Percentiles rank a stretch among this genome's conserved stretches.
These are phyloP conservation scores for Drosophila sproati DNA, from an alignment of 1,140 invertebrate genomes.

Conservation along the genomic window DNA sequence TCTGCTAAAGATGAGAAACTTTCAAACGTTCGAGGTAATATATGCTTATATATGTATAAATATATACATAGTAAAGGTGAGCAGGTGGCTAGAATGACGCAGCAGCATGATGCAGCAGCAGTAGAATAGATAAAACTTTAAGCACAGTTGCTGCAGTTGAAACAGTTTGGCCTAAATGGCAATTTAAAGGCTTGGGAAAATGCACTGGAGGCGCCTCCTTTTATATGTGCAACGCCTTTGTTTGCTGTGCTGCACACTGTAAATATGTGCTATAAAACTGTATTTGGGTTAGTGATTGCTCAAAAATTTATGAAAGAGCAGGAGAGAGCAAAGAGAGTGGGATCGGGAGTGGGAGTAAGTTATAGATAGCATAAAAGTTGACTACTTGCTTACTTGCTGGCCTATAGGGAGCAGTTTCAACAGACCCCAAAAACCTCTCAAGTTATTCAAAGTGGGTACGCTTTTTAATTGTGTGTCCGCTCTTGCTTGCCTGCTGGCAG, in stretches of 20 bases:
- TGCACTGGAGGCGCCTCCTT: background rate
- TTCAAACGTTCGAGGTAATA: conserved; percentile 19
- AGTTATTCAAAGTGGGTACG: conserved; percentile 32
- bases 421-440: conserved; percentile 5
- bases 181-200: background rate
- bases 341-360: background rate
- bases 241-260: conserved; percentile 51
- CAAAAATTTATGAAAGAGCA: conserved; percentile 66
- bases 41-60: too few relatives aligned
- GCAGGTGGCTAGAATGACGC: conserved; percentile 43
- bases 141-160: conserved; percentile 13
- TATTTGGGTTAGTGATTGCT: conserved; percentile 79
- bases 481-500: background rate
- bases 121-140: background rate
- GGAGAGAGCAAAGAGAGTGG: background rate
- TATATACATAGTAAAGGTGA: background rate
- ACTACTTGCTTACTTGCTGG: conserved; percentile 1
- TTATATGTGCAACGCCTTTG: conserved; percentile 17
- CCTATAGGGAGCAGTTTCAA: conserved; percentile 23
- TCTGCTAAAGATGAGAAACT: conserved; percentile 3
- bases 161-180: conserved; percentile 21
- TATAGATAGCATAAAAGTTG: background rate
- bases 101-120: conserved; percentile 2
- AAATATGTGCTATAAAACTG: conserved; percentile 61
- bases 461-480: conserved; percentile 45